These are phyloP conservation scores for Xanthorhoe spadicearia DNA, from an alignment of 2,888 invertebrate genomes.

Conservation along the genomic window DNA sequence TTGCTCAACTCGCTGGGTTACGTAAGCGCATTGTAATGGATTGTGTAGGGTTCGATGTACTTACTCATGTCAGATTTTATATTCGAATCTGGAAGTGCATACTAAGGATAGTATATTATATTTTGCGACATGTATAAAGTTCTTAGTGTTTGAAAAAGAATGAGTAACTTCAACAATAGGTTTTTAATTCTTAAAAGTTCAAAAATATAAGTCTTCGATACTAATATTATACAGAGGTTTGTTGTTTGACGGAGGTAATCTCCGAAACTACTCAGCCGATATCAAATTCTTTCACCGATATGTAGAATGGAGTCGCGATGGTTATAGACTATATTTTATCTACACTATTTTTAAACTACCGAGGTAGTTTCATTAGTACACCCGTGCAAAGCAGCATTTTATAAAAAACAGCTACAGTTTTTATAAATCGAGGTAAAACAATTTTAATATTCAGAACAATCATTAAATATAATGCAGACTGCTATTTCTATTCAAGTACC, in stretches of 20 bases:
- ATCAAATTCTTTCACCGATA: no score
- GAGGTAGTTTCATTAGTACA: no score
- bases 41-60: constrained; percentile 70
- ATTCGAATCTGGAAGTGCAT: constrained; percentile 23
- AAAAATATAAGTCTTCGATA: no score
- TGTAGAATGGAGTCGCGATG: no score
- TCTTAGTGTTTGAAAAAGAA: background rate
- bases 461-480: constrained; percentile 7
- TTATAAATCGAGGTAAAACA: background rate
- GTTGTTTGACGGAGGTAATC: no score
- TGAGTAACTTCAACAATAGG: background rate
- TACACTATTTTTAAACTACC: no score
- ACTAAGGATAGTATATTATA: background rate
- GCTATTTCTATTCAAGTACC: constrained; percentile 9
- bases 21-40: constrained; percentile 70
- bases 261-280: no score
- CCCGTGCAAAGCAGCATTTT: no score
- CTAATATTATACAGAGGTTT: no score
- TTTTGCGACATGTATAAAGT: background rate
- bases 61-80: constrained; percentile 51
- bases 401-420: no score
- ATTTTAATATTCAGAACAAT: background rate
- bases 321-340: no score
- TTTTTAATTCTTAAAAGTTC: no score
- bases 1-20: constrained; percentile 70